These are phyloP conservation scores for Tapirus indicus DNA, from an alignment of 2,797 vertebrate genomes.

Conservation along the genomic window DNA sequence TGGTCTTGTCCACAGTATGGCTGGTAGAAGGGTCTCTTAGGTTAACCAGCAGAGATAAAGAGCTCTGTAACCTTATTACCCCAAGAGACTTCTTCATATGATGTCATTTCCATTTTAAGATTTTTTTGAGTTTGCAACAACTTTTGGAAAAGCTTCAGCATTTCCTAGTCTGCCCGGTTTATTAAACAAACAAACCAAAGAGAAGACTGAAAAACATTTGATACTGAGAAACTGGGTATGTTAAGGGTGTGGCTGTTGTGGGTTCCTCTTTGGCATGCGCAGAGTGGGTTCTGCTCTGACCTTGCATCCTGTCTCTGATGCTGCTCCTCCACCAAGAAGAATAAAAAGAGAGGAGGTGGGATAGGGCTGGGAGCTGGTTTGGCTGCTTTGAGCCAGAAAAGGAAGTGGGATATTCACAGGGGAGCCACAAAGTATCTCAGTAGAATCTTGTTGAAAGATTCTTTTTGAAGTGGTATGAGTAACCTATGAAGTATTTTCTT, in stretches of 20 bases:
- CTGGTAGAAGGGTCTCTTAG: constrained; percentile 47
- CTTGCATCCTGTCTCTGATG: background rate
- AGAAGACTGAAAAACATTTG: background rate
- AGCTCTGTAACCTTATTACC: constrained; percentile 49
- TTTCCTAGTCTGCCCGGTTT: constrained; percentile 47
- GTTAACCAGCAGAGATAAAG: constrained; percentile 49
- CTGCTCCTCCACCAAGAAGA: background rate
- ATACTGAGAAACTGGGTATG: background rate
- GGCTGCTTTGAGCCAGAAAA: background rate
- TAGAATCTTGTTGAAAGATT: constrained; percentile 3
- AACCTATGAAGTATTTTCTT: constrained; percentile 55
- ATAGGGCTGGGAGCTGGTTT: background rate
- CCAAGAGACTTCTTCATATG: constrained; percentile 77
- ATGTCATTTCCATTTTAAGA: constrained; percentile 86
- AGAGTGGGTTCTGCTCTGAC: background rate
- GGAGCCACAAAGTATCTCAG: background rate
- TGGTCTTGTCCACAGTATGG: constrained; percentile 69
- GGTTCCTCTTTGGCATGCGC: background rate
- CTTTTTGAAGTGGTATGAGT: constrained; percentile 56
- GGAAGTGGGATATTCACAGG: background rate
- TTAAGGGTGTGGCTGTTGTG: background rate
- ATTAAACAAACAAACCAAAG: constrained; percentile 42
- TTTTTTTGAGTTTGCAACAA: constrained; percentile 67
- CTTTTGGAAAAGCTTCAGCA: constrained; percentile 54
- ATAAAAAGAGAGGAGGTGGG: background rate